A percentile compares a stretch with the other conserved stretches of the same genome.
Conservation (phyloP, 2,888 invertebrate genomes). For the Thysanoteuthis rhombus region DNA sequence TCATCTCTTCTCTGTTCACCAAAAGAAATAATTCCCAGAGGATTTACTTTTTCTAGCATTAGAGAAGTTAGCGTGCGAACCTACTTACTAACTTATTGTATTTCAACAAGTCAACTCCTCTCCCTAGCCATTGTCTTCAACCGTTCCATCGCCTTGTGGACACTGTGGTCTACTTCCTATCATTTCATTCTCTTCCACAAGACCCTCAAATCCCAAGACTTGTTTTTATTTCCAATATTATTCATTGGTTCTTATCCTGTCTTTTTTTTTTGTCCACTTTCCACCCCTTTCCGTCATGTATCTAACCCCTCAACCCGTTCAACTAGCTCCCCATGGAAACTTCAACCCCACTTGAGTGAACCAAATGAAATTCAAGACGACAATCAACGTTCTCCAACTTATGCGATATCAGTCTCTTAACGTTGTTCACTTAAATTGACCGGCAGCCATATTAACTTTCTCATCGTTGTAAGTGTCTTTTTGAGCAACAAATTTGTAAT, state of each 20-base stretch:
- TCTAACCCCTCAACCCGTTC: background rate
- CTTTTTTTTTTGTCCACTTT: background rate
- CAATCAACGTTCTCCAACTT: background rate
- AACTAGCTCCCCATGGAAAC: background rate
- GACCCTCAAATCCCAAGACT: background rate
- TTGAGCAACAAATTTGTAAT: background rate
- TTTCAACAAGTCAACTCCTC: background rate
- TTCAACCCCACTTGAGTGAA: constrained; percentile 12
- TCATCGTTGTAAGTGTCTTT: background rate
- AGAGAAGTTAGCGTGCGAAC: background rate
- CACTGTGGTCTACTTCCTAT: background rate
- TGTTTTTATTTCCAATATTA: background rate
- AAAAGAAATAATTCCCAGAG: background rate
- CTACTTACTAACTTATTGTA: background rate
- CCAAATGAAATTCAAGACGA: background rate
- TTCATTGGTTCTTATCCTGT: background rate
- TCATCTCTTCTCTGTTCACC: background rate
- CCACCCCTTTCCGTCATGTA: background rate
- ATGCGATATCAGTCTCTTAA: background rate
- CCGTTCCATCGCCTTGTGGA: background rate
- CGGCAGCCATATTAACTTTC: background rate
- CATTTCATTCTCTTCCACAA: background rate
- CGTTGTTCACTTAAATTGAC: background rate
- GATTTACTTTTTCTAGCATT: background rate
- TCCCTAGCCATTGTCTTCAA: background rate